These are phyloP conservation scores for Elanoides forficatus DNA, from an alignment of 2,113 vertebrate genomes.

Conservation along the genomic window DNA sequence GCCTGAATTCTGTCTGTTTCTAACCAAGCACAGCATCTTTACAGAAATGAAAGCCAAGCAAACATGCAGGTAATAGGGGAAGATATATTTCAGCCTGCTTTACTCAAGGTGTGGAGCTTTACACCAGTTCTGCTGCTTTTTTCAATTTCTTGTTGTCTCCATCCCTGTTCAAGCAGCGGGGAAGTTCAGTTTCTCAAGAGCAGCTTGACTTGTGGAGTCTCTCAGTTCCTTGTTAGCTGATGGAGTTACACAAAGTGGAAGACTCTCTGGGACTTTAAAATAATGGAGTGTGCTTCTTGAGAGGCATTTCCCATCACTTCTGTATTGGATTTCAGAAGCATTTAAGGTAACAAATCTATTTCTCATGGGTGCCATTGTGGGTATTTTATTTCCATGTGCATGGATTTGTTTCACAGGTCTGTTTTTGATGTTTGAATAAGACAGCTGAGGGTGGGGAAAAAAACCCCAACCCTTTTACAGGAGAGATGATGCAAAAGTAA, in stretches of 20 bases:
- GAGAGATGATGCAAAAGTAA: neutral
- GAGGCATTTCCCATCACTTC: neutral
- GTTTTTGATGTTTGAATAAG: neutral
- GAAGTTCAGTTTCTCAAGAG: neutral
- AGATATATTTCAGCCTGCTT: neutral
- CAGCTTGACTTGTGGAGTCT: neutral
- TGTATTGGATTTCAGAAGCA: neutral
- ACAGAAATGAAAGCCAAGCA: neutral
- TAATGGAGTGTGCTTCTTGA: neutral
- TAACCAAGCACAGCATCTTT: neutral
- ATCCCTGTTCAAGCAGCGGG: neutral
- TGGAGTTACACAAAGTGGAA: neutral
- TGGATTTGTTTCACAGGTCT: neutral
- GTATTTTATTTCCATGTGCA: neutral
- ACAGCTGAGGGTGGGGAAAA: neutral
- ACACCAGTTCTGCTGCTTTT: neutral
- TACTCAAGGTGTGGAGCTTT: neutral
- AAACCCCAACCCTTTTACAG: neutral
- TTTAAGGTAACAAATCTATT: neutral
- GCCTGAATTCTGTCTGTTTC: neutral
- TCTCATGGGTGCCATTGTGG: neutral
- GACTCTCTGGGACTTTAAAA: neutral
- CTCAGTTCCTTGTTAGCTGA: neutral
- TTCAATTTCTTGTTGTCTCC: neutral
- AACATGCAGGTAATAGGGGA: neutral